Conservation (phyloP, 2,888 invertebrate species). For the Synergus gifuensis region DNA sequence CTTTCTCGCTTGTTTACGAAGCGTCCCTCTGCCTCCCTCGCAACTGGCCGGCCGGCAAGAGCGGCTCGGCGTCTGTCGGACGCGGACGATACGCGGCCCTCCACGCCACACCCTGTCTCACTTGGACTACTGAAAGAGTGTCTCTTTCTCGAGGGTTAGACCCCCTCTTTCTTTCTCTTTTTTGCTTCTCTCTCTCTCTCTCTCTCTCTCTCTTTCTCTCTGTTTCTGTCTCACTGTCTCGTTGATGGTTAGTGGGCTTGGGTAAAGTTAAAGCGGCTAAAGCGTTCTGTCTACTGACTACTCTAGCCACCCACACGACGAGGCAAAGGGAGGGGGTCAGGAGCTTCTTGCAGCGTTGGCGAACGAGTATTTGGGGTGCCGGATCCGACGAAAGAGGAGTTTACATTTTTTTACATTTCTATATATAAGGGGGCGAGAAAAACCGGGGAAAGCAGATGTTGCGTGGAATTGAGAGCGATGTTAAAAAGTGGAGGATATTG, state of each 20-base stretch:
- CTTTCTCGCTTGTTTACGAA: not conserved
- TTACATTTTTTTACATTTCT: not conserved
- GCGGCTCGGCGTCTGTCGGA: constrained; percentile 41
- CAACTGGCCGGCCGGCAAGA: constrained; percentile 9
- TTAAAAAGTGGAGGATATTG: not conserved
- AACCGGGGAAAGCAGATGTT: constrained; percentile 7
- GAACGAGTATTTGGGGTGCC: constrained; percentile 53
- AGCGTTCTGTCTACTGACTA: constrained; percentile 7
- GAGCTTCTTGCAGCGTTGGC: constrained; percentile 54
- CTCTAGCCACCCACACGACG: constrained; percentile 45
- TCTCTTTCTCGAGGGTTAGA: too few relatives aligned
- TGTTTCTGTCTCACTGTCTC: constrained; percentile 17
- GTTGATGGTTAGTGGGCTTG: constrained; percentile 6
- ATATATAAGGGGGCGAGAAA: not conserved
- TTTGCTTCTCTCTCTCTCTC: constrained; percentile 39
- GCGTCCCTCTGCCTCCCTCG: constrained; percentile 42
- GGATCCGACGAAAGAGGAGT: constrained; percentile 10
- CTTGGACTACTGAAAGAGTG: constrained; percentile 28
- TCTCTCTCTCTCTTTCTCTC: constrained; percentile 38
- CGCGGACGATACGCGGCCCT: constrained; percentile 22
- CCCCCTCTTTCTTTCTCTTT: not conserved
- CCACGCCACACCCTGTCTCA: constrained; percentile 44
- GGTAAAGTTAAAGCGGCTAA: not conserved
- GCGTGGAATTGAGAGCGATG: not conserved
- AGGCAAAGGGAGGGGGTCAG: not conserved